Base-by-base conservation (phyloP, 2,888 invertebrate genomes). In the Mythimna albipuncta region DNA sequence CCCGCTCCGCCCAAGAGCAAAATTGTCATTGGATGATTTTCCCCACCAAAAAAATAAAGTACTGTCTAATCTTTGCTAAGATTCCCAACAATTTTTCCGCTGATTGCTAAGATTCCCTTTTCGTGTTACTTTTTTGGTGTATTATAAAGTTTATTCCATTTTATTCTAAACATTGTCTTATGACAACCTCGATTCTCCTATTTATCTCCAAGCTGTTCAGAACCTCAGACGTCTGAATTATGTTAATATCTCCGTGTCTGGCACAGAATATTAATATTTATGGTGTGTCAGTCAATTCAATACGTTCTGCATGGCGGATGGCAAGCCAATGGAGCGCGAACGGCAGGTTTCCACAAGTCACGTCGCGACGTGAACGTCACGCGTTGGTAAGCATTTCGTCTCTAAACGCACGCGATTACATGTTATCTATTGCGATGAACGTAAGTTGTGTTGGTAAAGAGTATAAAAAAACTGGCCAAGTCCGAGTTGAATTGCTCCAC, bases 181-280 rank as follows among this genome's bases (percentile, higher is more conserved):
- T 21, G 13, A 50, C 41, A 50, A 58, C 9, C n/a, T 11, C 11
- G 19, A 65, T 65, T 59, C 41, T 58, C n/a, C 2, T 66, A 52
- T 16, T 52, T 59, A 74, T 61, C 19, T 55, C 21, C 52, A 52
- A 55, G 61, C 68, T 74, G 54, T 16, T 47, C 55, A 59, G 64
- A 65, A 65, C 71, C 50, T 54, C 52, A 63, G 55, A 76, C 62
- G 55, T 62, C 35, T 16, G 55, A 71, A 71, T 76, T 76, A 76
- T 76, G 71, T 57, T 62, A 76, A 75, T 64, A 44, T 2, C 11
- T n/a, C 26, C 62, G 52, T 47, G 66, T 75, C 79, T 75, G 66
- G 57, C 64, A 70, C 38, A 71, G 70, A 75, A 70, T 75, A 79
- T 79, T 79, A 79, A 79, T 79, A 79, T 79, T 75, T 79, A 79